phyloP scores from a whole-genome alignment of 2,113 vertebrate genomes.

The Periophthalmus modestus region DNA sequence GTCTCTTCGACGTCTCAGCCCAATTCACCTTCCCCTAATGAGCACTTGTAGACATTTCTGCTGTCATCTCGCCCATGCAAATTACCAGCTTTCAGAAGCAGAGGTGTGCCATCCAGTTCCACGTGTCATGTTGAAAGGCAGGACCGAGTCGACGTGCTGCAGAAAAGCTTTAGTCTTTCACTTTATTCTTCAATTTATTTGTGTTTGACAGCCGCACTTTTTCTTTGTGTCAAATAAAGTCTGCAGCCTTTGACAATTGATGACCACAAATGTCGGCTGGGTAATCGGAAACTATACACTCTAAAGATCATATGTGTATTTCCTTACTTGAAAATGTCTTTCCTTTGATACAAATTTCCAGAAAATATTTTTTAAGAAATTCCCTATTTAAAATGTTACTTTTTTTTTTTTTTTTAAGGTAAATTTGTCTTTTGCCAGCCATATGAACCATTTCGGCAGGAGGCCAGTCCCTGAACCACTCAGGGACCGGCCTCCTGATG shows the following conservation, averaged over 20 bases:
- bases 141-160: conserved; percentile 39
- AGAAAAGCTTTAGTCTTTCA: conserved; percentile 38
- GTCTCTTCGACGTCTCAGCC: conserved; percentile 43
- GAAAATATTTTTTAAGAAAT: too few species aligned
- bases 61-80: conserved; percentile 62
- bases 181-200: conserved; percentile 40
- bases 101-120: conserved; percentile 48
- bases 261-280: neutral
- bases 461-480: too few species aligned
- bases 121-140: conserved; percentile 65
- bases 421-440: too few species aligned
- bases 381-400: too few species aligned
- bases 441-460: too few species aligned
- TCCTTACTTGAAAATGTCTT: neutral
- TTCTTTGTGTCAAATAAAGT: neutral
- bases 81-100: conserved; percentile 54
- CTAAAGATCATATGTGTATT: neutral
- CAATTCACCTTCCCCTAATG: conserved; percentile 63
- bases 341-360: neutral
- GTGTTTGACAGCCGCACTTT: conserved; percentile 37
- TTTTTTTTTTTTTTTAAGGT: too few species aligned
- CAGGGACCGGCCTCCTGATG: too few species aligned
- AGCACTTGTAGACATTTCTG: conserved; percentile 60
- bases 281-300: neutral
- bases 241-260: conserved; percentile 2